Percentiles rank a stretch among this genome's conserved stretches.
Conservation (phyloP, 2,113 vertebrate species). For the Micromys minutus region DNA sequence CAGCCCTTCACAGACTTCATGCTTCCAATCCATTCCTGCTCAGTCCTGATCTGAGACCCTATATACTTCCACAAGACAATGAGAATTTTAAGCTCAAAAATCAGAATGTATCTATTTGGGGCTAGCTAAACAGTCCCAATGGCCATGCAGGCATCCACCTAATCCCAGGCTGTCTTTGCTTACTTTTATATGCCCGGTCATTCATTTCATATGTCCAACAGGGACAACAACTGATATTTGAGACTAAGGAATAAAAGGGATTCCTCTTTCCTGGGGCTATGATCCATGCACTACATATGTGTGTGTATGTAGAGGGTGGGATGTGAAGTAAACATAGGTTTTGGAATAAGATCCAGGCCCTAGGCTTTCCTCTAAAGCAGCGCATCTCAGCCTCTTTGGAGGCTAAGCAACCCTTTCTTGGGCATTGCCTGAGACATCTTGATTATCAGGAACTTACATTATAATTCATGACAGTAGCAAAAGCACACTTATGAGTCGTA, state of each 20-base stretch:
- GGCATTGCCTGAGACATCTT: not conserved
- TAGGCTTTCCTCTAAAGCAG: not conserved
- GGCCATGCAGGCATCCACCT: not conserved
- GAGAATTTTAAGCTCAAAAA: not conserved
- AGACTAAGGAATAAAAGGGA: not conserved
- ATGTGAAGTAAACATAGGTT: not conserved
- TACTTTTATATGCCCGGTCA: not conserved
- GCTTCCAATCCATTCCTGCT: not conserved
- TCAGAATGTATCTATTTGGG: not conserved
- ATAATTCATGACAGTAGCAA: not conserved
- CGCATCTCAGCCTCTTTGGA: not conserved
- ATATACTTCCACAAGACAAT: not conserved
- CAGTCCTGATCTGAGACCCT: not conserved
- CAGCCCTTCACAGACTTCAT: not conserved
- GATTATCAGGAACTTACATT: not conserved
- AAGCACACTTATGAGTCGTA: not conserved
- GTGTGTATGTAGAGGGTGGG: not conserved
- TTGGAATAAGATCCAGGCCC: not conserved
- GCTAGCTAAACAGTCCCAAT: not conserved
- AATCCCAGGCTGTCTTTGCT: not conserved
- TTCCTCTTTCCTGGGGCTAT: not conserved
- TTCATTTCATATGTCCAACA: not conserved
- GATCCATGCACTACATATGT: not conserved
- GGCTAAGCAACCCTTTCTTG: not conserved
- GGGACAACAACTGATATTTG: not conserved